Percentiles rank a stretch among this genome's conserved stretches.
These are phyloP conservation scores for Belonocnema kinseyi DNA, from an alignment of 1,140 invertebrate genomes.

Conservation along the genomic window DNA sequence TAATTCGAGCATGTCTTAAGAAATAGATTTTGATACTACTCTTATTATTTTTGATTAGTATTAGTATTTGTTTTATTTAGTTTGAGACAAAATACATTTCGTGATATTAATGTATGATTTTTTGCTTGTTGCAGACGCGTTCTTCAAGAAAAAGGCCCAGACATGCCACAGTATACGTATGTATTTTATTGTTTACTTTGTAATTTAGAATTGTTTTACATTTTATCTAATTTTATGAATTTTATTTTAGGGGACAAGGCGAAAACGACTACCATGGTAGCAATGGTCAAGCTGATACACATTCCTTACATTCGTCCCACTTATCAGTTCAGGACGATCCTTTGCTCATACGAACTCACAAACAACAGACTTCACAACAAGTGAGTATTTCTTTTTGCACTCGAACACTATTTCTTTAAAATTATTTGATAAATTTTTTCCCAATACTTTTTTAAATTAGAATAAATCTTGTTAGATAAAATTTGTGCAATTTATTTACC, in stretches of 20 bases:
- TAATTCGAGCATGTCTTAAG: neutral
- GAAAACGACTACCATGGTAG: constrained; percentile 75
- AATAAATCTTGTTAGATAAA: too few relatives aligned
- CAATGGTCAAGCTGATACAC: constrained; percentile 78
- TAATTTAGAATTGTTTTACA: neutral
- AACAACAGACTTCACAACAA: constrained; percentile 79
- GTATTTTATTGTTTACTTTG: constrained; percentile 58
- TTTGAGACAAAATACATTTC: neutral
- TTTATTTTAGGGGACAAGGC: constrained; percentile 67
- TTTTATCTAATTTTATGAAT: constrained; percentile 3
- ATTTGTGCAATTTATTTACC: too few relatives aligned
- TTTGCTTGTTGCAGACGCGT: constrained; percentile 77
- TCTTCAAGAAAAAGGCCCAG: constrained; percentile 80
- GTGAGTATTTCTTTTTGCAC: constrained; percentile 62
- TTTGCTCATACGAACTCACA: constrained; percentile 77
- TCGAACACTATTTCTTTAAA: neutral
- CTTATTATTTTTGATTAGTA: neutral
- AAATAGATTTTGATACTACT: constrained; percentile 8
- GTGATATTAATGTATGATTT: constrained; percentile 42
- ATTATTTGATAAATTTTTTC: too few relatives aligned
- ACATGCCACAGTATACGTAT: constrained; percentile 83
- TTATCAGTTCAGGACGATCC: constrained; percentile 77
- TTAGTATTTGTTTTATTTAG: neutral
- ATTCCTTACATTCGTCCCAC: constrained; percentile 77
- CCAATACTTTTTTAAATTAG: too few relatives aligned